Evolutionary conservation across 2,113 vertebrate species (phyloP).

Genomic region (Empidonax alnorum): DNA sequence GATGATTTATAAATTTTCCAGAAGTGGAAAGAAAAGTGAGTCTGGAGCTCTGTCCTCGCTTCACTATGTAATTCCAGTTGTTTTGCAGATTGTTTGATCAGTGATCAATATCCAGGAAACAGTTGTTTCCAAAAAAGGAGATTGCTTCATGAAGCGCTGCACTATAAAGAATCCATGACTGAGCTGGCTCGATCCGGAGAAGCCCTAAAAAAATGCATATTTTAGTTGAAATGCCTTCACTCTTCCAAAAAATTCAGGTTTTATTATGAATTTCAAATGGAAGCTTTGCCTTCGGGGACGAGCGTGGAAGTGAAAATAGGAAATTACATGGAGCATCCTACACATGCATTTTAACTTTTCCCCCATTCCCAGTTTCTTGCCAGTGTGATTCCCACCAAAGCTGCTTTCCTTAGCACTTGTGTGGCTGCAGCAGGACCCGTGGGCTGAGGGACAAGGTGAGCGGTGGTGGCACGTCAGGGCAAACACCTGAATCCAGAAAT

Average conservation of each 20-base stretch:
- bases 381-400: neutral
- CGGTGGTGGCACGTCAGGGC: neutral
- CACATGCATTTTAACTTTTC: neutral
- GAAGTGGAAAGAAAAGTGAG: neutral
- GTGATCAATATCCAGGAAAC: neutral
- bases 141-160: neutral
- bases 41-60: neutral
- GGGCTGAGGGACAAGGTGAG: neutral
- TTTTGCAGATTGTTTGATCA: neutral
- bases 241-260: neutral
- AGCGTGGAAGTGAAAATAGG: neutral
- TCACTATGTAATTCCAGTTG: neutral
- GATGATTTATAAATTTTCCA: neutral
- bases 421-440: neutral
- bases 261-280: neutral
- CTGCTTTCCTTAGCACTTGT: neutral
- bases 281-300: neutral
- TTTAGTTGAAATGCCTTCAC: neutral
- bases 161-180: neutral
- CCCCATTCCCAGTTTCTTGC: neutral
- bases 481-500: neutral
- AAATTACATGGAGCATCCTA: neutral
- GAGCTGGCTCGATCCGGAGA: neutral
- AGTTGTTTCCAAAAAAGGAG: neutral
- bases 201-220: neutral